phyloP scores from a whole-genome alignment of 2,113 vertebrate species.

The Rhynchopsitta pachyrhyncha region DNA sequence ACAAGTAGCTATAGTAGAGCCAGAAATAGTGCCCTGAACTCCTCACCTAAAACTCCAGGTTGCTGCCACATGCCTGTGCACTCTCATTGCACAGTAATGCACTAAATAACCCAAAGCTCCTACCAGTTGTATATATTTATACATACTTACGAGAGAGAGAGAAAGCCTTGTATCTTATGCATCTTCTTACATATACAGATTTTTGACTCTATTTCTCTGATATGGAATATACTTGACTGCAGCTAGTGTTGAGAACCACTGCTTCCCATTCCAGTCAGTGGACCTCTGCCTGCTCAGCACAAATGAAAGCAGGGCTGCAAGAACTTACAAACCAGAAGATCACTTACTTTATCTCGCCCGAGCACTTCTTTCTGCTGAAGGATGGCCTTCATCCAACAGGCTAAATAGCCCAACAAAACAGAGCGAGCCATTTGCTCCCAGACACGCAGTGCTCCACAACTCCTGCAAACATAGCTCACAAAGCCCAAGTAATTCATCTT shows the following conservation, averaged over 20 bases:
- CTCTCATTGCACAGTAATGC: neutral
- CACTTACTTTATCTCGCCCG: neutral
- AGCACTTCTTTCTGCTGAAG: neutral
- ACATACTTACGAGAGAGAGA: neutral
- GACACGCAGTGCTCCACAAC: neutral
- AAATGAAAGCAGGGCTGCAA: neutral
- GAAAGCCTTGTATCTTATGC: neutral
- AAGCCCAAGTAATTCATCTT: neutral
- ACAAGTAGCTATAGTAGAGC: neutral
- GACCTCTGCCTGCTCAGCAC: neutral
- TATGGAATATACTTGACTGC: neutral
- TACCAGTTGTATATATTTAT: neutral
- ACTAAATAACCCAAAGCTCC: neutral
- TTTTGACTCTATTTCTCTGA: neutral
- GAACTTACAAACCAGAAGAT: neutral
- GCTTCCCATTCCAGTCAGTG: neutral
- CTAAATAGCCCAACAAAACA: neutral
- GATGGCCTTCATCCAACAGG: neutral
- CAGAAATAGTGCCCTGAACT: neutral
- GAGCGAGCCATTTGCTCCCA: neutral
- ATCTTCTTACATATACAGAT: neutral
- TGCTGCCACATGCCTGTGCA: accelerated
- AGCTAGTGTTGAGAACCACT: neutral
- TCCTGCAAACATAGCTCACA: neutral
- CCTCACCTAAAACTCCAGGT: neutral